Evolutionary conservation across 2,797 vertebrate genomes (phyloP).

Genomic region (Enteromius argenteus): DNA sequence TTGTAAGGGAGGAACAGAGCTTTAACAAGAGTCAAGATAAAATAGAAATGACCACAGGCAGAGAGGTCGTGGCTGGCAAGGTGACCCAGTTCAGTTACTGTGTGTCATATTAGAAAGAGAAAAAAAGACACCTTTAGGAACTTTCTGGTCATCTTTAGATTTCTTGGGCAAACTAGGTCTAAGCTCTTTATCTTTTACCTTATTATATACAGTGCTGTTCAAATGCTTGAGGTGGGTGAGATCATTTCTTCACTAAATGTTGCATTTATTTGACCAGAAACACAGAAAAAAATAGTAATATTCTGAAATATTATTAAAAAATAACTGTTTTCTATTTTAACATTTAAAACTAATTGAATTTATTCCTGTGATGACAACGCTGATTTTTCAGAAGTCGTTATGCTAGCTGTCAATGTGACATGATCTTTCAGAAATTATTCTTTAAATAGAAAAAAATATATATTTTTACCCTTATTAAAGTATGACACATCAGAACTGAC

Average conservation of each 20-base stretch:
- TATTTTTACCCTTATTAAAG: no score
- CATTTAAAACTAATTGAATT: no score
- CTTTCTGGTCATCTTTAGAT: neutral
- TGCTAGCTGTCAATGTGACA: no score
- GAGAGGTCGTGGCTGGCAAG: neutral
- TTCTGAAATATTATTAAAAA: no score
- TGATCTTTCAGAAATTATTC: no score
- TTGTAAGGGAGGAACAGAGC: conserved; percentile 27
- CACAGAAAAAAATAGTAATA: neutral
- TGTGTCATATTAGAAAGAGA: neutral
- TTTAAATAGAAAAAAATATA: no score
- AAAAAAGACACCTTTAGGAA: neutral
- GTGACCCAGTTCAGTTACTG: conserved; percentile 6
- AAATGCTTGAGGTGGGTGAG: neutral
- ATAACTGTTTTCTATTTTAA: no score
- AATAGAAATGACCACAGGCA: neutral
- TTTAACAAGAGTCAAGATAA: neutral
- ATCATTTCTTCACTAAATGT: neutral
- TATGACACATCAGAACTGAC: no score
- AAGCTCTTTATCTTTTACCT: neutral
- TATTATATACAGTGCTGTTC: neutral
- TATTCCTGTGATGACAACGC: neutral
- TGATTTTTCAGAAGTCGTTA: neutral
- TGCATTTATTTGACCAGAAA: neutral
- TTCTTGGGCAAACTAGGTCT: neutral